Conservation (phyloP, 2,797 vertebrate genomes). For the Parauchenoglanis ngamensis region DNA sequence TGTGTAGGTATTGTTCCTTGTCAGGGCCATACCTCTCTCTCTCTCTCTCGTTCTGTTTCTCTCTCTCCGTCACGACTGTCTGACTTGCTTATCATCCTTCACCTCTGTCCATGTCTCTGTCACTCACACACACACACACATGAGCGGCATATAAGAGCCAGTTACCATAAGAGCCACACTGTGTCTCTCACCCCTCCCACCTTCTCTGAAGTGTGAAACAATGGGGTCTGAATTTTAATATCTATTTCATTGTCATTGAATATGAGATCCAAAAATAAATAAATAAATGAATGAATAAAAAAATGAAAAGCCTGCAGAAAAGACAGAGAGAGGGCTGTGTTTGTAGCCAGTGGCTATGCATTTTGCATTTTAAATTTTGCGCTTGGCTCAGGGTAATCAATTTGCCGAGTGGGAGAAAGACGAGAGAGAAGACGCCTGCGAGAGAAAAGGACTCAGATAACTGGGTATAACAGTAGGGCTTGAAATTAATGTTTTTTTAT, state of each 20-base stretch:
- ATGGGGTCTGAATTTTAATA: conserved; percentile 39
- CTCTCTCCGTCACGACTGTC: background rate
- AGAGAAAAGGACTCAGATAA: conserved; percentile 21
- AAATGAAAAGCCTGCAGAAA: background rate
- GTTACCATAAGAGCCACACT: background rate
- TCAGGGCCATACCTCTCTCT: background rate
- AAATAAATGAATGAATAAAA: background rate
- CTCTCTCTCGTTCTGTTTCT: background rate
- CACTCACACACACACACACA: conserved; percentile 11
- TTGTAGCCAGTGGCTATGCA: conserved; percentile 3
- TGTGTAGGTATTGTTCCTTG: background rate
- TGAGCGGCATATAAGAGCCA: background rate
- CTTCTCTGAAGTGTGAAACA: conserved; percentile 28
- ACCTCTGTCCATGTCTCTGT: background rate
- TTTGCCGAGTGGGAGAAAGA: conserved; percentile 24
- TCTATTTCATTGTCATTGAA: background rate
- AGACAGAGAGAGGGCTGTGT: background rate
- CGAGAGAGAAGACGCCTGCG: background rate
- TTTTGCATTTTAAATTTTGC: conserved; percentile 28
- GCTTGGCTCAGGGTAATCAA: conserved; percentile 35
- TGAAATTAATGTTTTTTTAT: conserved; percentile 17
- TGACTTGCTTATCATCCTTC: background rate
- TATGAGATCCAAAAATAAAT: background rate
- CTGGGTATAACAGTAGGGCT: conserved; percentile 1
- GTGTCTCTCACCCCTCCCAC: conserved; percentile 21